Evolutionary conservation across 2,797 vertebrate genomes (phyloP), one percentile per base, ranked within the genome.

Genomic region (Amblyraja radiata): DNA sequence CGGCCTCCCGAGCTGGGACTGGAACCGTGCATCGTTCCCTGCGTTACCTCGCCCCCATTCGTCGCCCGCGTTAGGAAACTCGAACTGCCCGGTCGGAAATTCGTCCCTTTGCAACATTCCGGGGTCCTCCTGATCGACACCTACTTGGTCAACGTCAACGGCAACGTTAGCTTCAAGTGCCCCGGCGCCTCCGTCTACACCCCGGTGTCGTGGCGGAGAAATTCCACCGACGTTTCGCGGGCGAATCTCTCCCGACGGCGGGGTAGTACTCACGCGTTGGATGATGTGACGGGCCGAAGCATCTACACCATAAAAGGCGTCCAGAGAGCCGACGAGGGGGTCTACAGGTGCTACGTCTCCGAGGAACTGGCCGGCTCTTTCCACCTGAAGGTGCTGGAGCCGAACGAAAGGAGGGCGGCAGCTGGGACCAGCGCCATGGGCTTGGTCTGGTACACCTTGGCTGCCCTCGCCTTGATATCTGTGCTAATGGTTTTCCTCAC

Each of bases 101-200:
- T 84, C 1, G 23, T 61, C 1, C 10, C 1, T 9, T 7, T 68
- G 10, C 0, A 23, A 39, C 14, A 54, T 0, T 39, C 58, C 93
- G 93, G 94, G 16, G 0, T 94, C 81, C 93, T 94, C 78, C 73
- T 94, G 28, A 93, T 94, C 63, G 93, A 95, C 77, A 84, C 79
- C 14, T 93, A 93, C 68, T 93, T 94, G 25, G 93, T 93, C 1
- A 32, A 80, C 46, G 90, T 91, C 74, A 93, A 93, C 10, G 14
- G 73, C 0, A 36, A n/a, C 10, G 81, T 21, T 21, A 93, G 81
- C 93, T 94, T 96, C 16, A 94, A 25, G 71, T 96, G 95, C 68
- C 95, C 95, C 68, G 84, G 93, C 6, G 93, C 95, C 36, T 95
- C 95, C 80, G 94, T 95, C n/a, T 96, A 95, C 94, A 95, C 6